Evolutionary conservation across 1,140 invertebrate genomes (phyloP), one percentile per base, ranked within the genome.

Genomic region (Drosophila saltans): DNA sequence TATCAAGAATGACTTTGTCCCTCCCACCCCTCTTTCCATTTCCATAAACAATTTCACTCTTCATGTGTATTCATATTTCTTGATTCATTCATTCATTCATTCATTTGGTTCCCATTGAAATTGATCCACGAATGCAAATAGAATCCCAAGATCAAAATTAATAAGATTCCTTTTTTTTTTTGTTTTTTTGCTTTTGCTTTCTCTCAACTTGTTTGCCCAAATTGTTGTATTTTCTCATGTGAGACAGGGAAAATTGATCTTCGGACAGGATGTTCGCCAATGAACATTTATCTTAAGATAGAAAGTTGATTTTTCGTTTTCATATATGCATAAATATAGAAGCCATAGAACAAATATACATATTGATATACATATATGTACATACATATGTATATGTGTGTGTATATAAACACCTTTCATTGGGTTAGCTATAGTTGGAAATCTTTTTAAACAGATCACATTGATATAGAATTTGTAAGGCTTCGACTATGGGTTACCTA

Each of bases 71-170:
- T 62, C 81, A 75, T 60, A 80, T 76, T 66, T 76, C 6, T 8
- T 16, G 39, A 75, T 69, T 69, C 72, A 41, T 64, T 26, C 43
- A 58, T 36, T 30, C 45, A 10, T 28, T 26, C 8, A 7, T 45
- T 6, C 30, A 36, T 67, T 52, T 26, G 55, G 68, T 85, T 85
- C 83, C 69, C 76, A 75, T 80, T 83, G 83, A 78, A 88, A 88
- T 88, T 77, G 68, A 88, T 80, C 76, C 83, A 28, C 1, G 48
- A 70, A 89, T 88, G 83, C 83, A 88, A 88, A 88, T 88, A 88
- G 69, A 43, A 52, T 58, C 26, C 55, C 43, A 80, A 72, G 64
- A 28, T 56, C 59, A 68, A 24, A 56, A 65, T 52, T 62, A 40
- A 71, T 80, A 71, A 66, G 71, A 66, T 21, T 57, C 21, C 45